Base-by-base conservation (phyloP, 2,797 vertebrate species). In the Cheirogaleus major region DNA sequence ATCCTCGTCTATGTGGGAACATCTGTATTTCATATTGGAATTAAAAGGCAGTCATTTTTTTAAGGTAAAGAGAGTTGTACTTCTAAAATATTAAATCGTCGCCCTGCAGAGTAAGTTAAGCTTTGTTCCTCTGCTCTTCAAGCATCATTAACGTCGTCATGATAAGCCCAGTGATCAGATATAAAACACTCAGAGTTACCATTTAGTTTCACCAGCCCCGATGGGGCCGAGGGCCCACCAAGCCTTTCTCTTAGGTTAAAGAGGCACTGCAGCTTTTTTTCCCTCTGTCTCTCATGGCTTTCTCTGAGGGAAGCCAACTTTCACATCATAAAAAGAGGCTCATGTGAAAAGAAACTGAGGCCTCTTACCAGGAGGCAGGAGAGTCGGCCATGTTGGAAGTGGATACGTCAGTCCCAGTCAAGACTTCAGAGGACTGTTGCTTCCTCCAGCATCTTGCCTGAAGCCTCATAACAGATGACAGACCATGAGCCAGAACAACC, bases 81-180 rank as follows among this genome's bases (percentile, higher is more conserved):
- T 93, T 72, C 20, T 80, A 25, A 95, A 94, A 45, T 80, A 59
- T 32, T 50, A 23, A 72, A 3, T 48, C 11, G 23, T 92, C 75
- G 20, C 0, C 25, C 50, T 79, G 30, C 1, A 69, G 32, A 85
- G 25, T 84, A n/a, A 55, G 59, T 38, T 38, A 27, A 81, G 3
- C 43, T 88, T 75, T 61, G 48, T 84, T 35, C 84, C 25, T 59
- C 8, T 45, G 35, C 27, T 65, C 17, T 83, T 87, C 72, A 79
- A 67, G 7, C 7, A 52, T 69, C 57, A 27, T 63, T 88, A 86
- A 43, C 17, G 27, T 75, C 61, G 45, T 67, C 41, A 48, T 22
- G 17, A 63, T 45, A 70, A 82, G 12, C 7, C 14, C 80, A 43
- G 22, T 9, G 17, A 63, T n/a, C 35, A 73, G 5, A 59, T 4